A percentile compares a stretch with the other conserved stretches of the same genome.
Evolutionary conservation across 2,888 invertebrate species (phyloP).

Genomic region (Dioctria linearis): DNA sequence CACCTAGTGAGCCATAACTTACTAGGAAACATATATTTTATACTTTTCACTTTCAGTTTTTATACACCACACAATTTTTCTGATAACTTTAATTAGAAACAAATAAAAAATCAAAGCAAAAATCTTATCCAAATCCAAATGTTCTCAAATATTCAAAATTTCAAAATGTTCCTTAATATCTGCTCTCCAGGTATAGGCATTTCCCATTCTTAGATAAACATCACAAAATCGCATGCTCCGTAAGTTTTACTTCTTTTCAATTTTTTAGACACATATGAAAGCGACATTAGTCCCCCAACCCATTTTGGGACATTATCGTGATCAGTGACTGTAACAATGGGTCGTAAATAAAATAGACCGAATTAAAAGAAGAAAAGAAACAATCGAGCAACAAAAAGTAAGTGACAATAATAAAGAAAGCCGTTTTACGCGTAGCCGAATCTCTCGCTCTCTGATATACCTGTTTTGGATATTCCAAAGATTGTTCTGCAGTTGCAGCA

Average conservation of each 20-base stretch:
- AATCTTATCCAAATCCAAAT: too few relatives aligned
- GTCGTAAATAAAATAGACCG: not conserved
- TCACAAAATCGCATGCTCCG: too few relatives aligned
- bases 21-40: too few relatives aligned
- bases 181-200: too few relatives aligned
- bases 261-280: conserved; percentile 20
- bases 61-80: too few relatives aligned
- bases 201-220: too few relatives aligned
- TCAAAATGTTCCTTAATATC: too few relatives aligned
- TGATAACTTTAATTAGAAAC: too few relatives aligned
- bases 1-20: too few relatives aligned
- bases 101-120: too few relatives aligned
- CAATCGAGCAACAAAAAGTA: not conserved
- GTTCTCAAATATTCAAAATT: too few relatives aligned
- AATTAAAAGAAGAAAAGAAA: not conserved
- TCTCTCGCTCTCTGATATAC: conserved; percentile 2
- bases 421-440: not conserved
- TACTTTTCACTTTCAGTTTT: too few relatives aligned
- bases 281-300: conserved; percentile 11
- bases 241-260: not conserved
- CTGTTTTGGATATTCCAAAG: conserved; percentile 51
- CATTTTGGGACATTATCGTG: conserved; percentile 36
- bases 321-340: conserved; percentile 36
- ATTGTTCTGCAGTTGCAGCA: conserved; percentile 12
- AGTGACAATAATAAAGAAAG: not conserved